phyloP scores from a whole-genome alignment of 2,797 vertebrate genomes.

The Linurgus olivaceus region DNA sequence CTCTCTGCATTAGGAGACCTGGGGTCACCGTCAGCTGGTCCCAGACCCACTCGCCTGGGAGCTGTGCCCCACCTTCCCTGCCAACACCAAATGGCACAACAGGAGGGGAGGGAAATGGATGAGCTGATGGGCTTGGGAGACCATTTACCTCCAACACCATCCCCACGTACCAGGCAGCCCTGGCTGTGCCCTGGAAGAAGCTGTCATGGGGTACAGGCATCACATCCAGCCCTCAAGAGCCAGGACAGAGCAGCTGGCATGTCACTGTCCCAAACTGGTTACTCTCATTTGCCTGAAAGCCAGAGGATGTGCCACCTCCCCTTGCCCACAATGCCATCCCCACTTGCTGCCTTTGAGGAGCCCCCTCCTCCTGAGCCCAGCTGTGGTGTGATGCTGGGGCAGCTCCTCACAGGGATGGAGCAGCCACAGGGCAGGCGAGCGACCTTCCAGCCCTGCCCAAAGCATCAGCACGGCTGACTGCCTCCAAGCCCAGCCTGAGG shows the following conservation, averaged over 20 bases:
- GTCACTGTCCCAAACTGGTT: accelerated
- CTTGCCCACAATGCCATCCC: neutral
- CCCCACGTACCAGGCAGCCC: neutral
- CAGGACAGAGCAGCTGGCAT: neutral
- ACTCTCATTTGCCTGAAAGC: accelerated
- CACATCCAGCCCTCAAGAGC: neutral
- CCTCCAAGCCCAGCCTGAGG: neutral
- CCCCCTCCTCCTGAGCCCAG: neutral
- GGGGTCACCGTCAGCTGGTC: accelerated
- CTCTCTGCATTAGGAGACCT: accelerated
- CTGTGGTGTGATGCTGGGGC: neutral
- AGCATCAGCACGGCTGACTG: accelerated
- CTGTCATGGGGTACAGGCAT: accelerated
- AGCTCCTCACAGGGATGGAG: neutral
- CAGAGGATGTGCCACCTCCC: neutral
- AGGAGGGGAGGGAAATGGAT: neutral
- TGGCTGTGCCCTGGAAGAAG: neutral
- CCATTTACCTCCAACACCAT: neutral
- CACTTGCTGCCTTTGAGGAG: neutral
- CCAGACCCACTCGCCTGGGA: accelerated
- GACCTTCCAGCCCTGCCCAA: neutral
- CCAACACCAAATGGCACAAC: neutral
- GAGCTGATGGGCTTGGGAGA: neutral
- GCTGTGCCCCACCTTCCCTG: accelerated
- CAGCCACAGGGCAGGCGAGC: neutral